Base-by-base conservation (phyloP, 2,888 invertebrate genomes). In the Gandaritis pyraliata region DNA sequence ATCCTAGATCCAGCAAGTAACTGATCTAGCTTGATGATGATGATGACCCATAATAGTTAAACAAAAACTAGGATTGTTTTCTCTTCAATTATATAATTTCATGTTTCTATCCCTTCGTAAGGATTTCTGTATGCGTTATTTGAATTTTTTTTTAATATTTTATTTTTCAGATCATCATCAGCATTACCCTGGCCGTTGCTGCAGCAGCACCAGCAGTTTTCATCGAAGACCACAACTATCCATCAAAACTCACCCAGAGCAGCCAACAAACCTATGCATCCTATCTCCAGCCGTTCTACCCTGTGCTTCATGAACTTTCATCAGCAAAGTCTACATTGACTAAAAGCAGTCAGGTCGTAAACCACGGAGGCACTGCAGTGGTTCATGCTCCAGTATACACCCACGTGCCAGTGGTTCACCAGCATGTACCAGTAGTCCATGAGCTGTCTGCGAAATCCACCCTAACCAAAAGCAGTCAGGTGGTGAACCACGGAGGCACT, bases 261-360 rank as follows among this genome's bases (percentile, higher is more conserved):
- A 81, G 80, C 15, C 30, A 30, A 55, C 85, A 85, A 18, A 78
- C 86, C 69, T 85, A 86, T 33, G 48, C 33, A 69, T 81, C 86
- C 16, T 80, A 82, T 51, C 58, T 82, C 41, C 80, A 88, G 53
- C 83, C 84, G 1, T 61, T 71, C 2, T 68, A 77, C 0, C 80
- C 81, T 8, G 69, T 77, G 0, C 64, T 74, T 12, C 78, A 75
- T 23, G 66, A 65, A 43, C 53, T 67, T 11, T 66, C 67, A 12
- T 66, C 76, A 41, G 66, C 73, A 1, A 69, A 66, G 33, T 71
- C 69, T 3, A 73, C 72, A 6, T 38, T 69, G 8, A 72, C 69
- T 5, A 72, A 66, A 55, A 78, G 87, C 81, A 81, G 88, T 78
- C 75, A 85, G 72, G 66, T 88, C 72, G 78, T 91, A 72, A 73